Conservation (phyloP, 2,113 vertebrate genomes). For the Chaetura pelagica region DNA sequence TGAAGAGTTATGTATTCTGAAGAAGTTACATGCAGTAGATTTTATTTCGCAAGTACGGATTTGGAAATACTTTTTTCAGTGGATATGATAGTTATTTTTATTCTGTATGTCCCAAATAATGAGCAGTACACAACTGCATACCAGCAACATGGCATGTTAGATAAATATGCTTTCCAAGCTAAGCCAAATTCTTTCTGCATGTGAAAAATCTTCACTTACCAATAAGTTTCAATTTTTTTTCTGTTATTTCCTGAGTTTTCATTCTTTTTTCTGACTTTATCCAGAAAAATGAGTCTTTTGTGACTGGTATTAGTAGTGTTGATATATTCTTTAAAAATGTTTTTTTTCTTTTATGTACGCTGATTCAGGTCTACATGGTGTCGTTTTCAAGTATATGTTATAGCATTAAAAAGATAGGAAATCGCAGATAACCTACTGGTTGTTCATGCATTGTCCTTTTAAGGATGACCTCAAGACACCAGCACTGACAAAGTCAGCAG, state of each 20-base stretch:
- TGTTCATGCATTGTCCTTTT: background rate
- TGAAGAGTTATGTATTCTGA: constrained; percentile 29
- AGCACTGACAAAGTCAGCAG: background rate
- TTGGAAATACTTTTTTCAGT: background rate
- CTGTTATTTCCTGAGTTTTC: background rate
- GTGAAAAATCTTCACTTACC: background rate
- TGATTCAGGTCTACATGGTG: background rate
- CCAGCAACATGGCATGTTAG: background rate
- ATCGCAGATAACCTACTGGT: background rate
- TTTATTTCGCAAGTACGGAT: background rate
- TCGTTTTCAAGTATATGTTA: background rate
- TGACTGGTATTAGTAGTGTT: background rate
- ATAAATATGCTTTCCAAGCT: background rate
- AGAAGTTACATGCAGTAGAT: background rate
- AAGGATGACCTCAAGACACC: background rate
- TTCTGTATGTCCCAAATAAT: background rate
- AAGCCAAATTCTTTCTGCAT: background rate
- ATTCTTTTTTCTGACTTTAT: background rate
- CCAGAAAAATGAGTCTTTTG: background rate
- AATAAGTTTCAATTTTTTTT: background rate
- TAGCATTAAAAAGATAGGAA: background rate
- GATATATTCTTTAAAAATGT: background rate
- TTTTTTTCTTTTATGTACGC: background rate
- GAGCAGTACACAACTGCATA: background rate
- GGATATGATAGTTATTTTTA: background rate